phyloP scores from a whole-genome alignment of 2,797 vertebrate genomes.

The Pipistrellus pipistrellus region DNA sequence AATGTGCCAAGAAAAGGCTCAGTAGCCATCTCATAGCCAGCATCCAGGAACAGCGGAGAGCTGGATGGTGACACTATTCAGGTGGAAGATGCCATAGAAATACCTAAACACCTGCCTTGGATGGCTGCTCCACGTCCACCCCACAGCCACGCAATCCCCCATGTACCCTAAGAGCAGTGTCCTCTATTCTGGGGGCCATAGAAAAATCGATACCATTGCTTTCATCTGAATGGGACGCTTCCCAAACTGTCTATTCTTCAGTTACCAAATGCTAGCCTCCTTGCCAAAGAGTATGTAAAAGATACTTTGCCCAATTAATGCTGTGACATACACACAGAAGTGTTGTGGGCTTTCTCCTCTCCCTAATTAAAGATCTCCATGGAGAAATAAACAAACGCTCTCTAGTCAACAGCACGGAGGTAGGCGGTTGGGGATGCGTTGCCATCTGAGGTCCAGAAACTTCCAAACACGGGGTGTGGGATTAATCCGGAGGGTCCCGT shows the following conservation, averaged over 20 bases:
- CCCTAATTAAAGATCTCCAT: constrained; percentile 74
- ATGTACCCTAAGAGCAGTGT: accelerated
- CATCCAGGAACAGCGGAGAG: no score
- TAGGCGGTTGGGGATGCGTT: not conserved
- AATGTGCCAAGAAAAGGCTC: not conserved
- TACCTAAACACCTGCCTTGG: not conserved
- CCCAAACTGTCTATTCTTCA: not conserved
- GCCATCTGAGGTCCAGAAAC: not conserved
- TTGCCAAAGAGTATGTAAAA: constrained; percentile 56
- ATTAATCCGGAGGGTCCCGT: not conserved
- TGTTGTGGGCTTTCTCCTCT: constrained; percentile 27
- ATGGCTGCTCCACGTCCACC: accelerated
- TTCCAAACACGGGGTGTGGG: not conserved
- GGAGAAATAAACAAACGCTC: constrained; percentile 70
- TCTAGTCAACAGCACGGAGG: not conserved
- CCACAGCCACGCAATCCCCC: not conserved
- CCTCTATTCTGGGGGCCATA: not conserved
- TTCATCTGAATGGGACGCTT: accelerated
- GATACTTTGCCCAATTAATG: constrained; percentile 59
- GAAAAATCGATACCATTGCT: not conserved
- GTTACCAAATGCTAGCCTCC: not conserved
- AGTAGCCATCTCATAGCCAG: not conserved
- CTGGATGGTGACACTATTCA: accelerated
- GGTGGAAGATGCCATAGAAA: accelerated
- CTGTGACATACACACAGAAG: constrained; percentile 36